A percentile compares a stretch with the other conserved stretches of the same genome.
phyloP scores from a whole-genome alignment of 1,140 invertebrate species.

The Harlomillsia oculata region DNA sequence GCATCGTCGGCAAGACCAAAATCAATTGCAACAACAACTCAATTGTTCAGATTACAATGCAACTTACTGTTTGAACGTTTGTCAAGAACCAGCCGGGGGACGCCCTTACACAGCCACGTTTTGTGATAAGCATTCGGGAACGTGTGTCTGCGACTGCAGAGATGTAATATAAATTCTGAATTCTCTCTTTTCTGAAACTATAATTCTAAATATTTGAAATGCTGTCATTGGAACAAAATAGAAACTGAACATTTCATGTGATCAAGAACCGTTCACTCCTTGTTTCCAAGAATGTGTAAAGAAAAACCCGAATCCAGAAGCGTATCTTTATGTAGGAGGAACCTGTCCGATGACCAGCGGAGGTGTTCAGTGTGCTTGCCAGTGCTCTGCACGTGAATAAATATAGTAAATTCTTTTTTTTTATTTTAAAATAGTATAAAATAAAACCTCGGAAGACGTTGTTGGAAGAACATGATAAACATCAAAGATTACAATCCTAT shows the following conservation, averaged over 20 bases:
- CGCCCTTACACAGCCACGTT: slow-evolving; percentile 22
- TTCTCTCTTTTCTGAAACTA: neutral
- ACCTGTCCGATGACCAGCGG: slow-evolving; percentile 15
- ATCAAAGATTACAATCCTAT: too few relatives aligned
- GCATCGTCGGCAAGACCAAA: neutral
- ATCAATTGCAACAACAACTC: neutral
- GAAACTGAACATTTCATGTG: slow-evolving; percentile 14
- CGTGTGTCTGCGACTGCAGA: slow-evolving; percentile 32
- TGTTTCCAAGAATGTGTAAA: slow-evolving; percentile 28
- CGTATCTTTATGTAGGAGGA: slow-evolving; percentile 28
- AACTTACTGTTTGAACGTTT: slow-evolving; percentile 19
- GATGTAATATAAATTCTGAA: slow-evolving; percentile 21
- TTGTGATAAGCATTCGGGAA: slow-evolving; percentile 24
- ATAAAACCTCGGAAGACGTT: too few relatives aligned
- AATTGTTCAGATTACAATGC: slow-evolving; percentile 7
- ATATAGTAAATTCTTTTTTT: too few relatives aligned
- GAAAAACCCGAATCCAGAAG: slow-evolving; percentile 32
- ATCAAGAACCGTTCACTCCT: slow-evolving; percentile 21
- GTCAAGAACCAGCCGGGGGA: slow-evolving; percentile 8
- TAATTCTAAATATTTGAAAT: neutral
- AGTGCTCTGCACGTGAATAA: slow-evolving; percentile 7
- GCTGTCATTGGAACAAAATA: slow-evolving; percentile 1
- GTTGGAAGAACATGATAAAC: too few relatives aligned
- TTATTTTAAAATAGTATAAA: too few relatives aligned
- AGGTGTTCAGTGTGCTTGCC: slow-evolving; percentile 20